Conservation (phyloP, 2,113 vertebrate species). For the Donacobius atricapilla region DNA sequence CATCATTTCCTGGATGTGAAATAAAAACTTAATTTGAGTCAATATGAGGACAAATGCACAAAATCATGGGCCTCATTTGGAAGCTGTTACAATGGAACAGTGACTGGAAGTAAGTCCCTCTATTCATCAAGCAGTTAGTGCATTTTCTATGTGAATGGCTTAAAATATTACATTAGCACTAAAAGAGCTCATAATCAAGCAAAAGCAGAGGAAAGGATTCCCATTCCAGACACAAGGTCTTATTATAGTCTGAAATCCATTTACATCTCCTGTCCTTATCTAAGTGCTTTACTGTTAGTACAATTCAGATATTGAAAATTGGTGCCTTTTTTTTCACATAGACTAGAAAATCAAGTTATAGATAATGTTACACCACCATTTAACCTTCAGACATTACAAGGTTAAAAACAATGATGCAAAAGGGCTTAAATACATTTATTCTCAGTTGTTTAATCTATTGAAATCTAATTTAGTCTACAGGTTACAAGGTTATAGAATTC, state of each 20-base stretch:
- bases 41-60: not conserved
- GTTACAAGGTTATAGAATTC: not conserved
- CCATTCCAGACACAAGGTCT: not conserved
- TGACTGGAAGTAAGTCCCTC: not conserved
- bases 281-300: not conserved
- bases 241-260: not conserved
- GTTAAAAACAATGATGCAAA: not conserved
- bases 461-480: conserved; percentile 10
- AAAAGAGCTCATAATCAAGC: not conserved
- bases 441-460: not conserved
- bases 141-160: not conserved
- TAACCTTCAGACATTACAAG: not conserved
- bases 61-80: not conserved
- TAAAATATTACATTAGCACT: not conserved
- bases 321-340: not conserved
- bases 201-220: not conserved
- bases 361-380: not conserved
- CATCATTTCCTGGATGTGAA: not conserved
- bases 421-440: not conserved
- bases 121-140: not conserved
- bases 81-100: not conserved
- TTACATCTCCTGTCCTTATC: not conserved
- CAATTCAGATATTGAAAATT: not conserved
- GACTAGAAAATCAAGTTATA: not conserved
- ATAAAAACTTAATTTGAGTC: not conserved